phyloP scores from a whole-genome alignment of 2,888 invertebrate genomes.

The Aphidius colemani region DNA sequence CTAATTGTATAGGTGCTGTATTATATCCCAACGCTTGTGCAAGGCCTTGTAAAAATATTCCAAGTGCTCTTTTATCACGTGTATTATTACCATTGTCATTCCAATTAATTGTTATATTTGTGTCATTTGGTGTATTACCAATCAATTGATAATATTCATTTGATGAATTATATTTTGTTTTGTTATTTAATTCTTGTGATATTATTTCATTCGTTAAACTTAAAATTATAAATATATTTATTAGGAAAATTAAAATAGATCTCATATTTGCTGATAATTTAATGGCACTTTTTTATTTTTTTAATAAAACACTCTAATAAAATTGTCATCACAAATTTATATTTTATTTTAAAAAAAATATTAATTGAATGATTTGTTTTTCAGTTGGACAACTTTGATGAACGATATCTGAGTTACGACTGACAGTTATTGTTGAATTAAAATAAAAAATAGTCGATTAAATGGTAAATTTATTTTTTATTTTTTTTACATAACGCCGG shows the following conservation, averaged over 20 bases:
- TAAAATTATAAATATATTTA: too few relatives aligned
- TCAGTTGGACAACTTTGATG: constrained; percentile 15
- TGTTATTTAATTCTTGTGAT: too few relatives aligned
- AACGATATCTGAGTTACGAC: constrained; percentile 26
- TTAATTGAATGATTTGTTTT: too few relatives aligned
- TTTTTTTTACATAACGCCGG: constrained; percentile 40
- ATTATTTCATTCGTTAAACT: too few relatives aligned
- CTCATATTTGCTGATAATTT: too few relatives aligned
- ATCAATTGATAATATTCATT: too few relatives aligned
- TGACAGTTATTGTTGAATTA: constrained; percentile 27
- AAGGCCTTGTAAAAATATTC: constrained; percentile 52
- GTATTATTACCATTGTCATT: constrained; percentile 30
- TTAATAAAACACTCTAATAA: too few relatives aligned
- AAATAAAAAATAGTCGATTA: constrained; percentile 43
- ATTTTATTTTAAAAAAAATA: too few relatives aligned
- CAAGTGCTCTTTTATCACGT: constrained; percentile 53
- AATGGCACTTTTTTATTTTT: too few relatives aligned
- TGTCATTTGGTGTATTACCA: background rate
- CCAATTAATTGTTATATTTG: constrained; percentile 4
- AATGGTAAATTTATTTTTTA: constrained; percentile 33
- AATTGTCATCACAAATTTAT: too few relatives aligned
- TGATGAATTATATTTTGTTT: too few relatives aligned
- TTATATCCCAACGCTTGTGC: constrained; percentile 54
- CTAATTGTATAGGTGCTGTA: constrained; percentile 46
- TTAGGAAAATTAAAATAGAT: too few relatives aligned